Percentiles rank a stretch among this genome's conserved stretches.
Conservation (phyloP, 2,797 vertebrate species). For the Botia kubotai region DNA sequence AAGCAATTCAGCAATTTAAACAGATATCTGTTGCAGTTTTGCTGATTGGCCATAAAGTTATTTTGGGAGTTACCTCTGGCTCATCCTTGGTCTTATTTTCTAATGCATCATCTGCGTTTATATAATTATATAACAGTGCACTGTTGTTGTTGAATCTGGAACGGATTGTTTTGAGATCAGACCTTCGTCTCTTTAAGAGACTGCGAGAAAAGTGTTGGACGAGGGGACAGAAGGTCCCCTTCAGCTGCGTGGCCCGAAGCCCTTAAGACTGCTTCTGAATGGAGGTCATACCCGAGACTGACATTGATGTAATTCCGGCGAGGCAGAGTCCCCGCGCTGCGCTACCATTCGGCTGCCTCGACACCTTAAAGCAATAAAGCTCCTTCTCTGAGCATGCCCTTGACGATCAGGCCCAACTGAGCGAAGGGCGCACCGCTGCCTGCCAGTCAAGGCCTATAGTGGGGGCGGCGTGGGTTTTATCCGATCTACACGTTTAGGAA, state of each 20-base stretch:
- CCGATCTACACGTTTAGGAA: conserved; percentile 1
- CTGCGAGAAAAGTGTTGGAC: conserved; percentile 55
- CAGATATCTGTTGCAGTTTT: conserved; percentile 44
- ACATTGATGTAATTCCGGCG: conserved; percentile 68
- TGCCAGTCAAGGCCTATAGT: conserved; percentile 25
- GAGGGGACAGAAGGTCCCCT: conserved; percentile 67
- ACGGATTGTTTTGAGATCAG: conserved; percentile 67
- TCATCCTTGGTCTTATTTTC: conserved; percentile 39
- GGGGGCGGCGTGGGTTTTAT: conserved; percentile 4
- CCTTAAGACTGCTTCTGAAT: conserved; percentile 65
- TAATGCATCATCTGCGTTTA: conserved; percentile 44
- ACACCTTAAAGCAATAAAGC: conserved; percentile 73
- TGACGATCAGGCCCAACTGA: conserved; percentile 67
- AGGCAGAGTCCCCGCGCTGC: conserved; percentile 65
- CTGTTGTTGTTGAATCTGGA: conserved; percentile 48
- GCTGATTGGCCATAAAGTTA: conserved; percentile 39
- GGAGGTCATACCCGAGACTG: conserved; percentile 73
- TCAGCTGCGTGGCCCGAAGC: conserved; percentile 66
- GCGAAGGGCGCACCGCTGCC: conserved; percentile 57
- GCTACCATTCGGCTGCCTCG: conserved; percentile 59
- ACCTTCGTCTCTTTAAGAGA: conserved; percentile 61
- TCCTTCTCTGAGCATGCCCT: conserved; percentile 73
- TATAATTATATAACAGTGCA: conserved; percentile 47
- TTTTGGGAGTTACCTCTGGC: conserved; percentile 39
- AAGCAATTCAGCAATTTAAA: conserved; percentile 22